Base-by-base conservation (phyloP, 2,113 vertebrate genomes). In the Dromaius novaehollandiae region DNA sequence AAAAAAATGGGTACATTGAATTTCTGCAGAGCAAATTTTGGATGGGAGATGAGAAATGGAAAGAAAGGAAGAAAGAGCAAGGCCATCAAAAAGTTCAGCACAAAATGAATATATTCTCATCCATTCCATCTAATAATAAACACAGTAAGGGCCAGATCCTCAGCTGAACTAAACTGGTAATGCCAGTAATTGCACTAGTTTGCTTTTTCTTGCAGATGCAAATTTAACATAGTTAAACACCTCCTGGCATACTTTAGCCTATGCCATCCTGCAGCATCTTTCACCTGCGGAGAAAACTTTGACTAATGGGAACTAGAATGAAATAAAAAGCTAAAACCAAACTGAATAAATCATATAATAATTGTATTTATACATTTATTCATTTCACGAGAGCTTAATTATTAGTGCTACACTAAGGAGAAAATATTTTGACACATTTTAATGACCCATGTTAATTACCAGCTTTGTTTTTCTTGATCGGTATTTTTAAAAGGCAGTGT, bases 1-100 rank as follows among this genome's bases (percentile, higher is more conserved):
- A 84, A 70, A 95, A 96, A 90, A 90, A 84, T 53, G 78, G 79
- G 83, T 46, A 48, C 60, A 61, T 90, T 93, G 95, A 94, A 90
- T 95, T 95, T 97, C 91, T 81, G 71, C 69, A 82, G 76, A 78
- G 83, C 65, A 90, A 77, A 95, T 91, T 96, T 92, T 95, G 91
- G 93, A 93, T 82, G 79, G 73, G 70, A 55, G 89, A 74, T 64
- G 86, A 75, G 88, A 82, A 94, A 93, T 89, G 30, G 71, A 90
- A 93, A 95, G 95, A 92, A 94, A 94, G 34, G 91, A 88, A 82
- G 88, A 91, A 84, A 92, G 85, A 95, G 51, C 56, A 92, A 96
- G 91, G 56, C 60, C 55, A 85, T 88, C 48, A 94, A 94, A 91
- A 95, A 96, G 88, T 94, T 96, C 93, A 93, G 69, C 86, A 88